Conservation (phyloP, 2,888 invertebrate genomes). For the Mesoligia furuncula region DNA sequence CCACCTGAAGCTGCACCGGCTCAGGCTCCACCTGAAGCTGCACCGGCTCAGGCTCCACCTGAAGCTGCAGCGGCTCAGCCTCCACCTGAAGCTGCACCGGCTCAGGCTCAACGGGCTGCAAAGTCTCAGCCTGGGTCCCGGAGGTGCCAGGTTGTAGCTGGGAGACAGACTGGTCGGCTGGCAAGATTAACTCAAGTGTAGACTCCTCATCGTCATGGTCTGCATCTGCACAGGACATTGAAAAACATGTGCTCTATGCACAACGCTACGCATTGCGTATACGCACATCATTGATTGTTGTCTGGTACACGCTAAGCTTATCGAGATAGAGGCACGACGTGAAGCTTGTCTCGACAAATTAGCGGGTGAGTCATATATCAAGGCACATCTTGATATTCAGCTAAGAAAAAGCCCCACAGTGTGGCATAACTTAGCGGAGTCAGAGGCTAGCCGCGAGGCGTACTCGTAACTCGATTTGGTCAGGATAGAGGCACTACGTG, state of each 20-base stretch:
- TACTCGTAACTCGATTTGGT: conserved; percentile 1
- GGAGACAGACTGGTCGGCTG: neutral
- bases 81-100: neutral
- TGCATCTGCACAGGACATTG: neutral
- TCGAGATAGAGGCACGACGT: too few relatives aligned
- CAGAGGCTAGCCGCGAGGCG: conserved; percentile 7
- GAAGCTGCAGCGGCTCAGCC: too few relatives aligned
- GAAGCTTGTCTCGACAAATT: too few relatives aligned
- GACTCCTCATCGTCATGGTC: neutral
- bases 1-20: too few relatives aligned
- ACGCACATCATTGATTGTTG: too few relatives aligned
- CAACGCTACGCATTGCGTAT: too few relatives aligned
- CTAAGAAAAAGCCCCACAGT: neutral
- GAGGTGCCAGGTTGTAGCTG: neutral
- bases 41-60: too few relatives aligned
- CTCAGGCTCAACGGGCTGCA: too few relatives aligned
- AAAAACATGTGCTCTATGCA: neutral
- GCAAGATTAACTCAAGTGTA: neutral
- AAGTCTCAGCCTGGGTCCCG: neutral
- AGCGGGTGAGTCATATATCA: too few relatives aligned
- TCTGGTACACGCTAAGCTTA: too few relatives aligned
- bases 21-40: too few relatives aligned
- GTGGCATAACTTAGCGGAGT: neutral
- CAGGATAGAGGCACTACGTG: conserved; percentile 14
- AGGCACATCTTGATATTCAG: conserved; percentile 1